These are phyloP conservation scores for Amphibalanus amphitrite DNA, from an alignment of 1,140 invertebrate genomes.

Conservation along the genomic window DNA sequence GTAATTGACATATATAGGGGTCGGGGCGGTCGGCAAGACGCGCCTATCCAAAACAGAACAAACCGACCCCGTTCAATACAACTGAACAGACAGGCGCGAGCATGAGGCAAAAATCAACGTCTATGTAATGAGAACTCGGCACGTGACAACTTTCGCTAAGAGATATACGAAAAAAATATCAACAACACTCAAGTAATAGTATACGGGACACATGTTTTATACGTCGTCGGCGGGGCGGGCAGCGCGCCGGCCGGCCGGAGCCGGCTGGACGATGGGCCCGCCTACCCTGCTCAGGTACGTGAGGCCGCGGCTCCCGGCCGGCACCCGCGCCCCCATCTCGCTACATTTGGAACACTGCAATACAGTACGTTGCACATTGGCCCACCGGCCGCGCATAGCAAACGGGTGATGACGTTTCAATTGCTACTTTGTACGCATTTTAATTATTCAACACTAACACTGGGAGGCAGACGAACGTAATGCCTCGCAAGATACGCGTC, in stretches of 20 bases:
- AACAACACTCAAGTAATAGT: conserved; percentile 1
- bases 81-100: neutral
- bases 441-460: neutral
- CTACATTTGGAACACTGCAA: neutral
- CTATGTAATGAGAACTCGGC: neutral
- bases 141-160: neutral
- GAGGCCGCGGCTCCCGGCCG: too few relatives aligned
- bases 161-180: neutral
- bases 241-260: neutral
- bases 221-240: neutral
- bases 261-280: neutral
- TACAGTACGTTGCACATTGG: neutral
- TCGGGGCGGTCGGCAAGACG: neutral
- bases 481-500: conserved; percentile 1
- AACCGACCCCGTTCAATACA: neutral
- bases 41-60: neutral
- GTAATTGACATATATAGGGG: conserved; percentile 1
- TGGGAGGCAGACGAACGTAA: neutral
- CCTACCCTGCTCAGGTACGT: neutral
- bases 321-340: too few relatives aligned
- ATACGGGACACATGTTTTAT: neutral
- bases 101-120: neutral
- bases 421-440: conserved; percentile 1
- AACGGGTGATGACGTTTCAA: neutral
- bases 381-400: neutral